A percentile compares a stretch with the other conserved stretches of the same genome.
phyloP scores from a whole-genome alignment of 2,888 invertebrate species.

The Mesorhabditis sp. region DNA sequence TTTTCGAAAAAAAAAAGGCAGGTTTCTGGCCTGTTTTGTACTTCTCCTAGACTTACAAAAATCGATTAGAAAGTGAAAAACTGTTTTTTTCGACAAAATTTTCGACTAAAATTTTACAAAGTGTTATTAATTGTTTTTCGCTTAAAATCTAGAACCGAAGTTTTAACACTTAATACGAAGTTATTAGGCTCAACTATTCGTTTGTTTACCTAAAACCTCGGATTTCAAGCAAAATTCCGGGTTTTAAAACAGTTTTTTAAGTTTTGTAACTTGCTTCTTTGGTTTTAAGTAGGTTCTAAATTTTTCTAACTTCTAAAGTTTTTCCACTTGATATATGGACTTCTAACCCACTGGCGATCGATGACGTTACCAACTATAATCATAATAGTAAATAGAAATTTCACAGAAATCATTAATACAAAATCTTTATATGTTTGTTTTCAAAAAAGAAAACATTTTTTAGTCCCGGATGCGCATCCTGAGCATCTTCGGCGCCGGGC shows the following conservation, averaged over 20 bases:
- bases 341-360: too few species aligned
- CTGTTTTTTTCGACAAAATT: too few species aligned
- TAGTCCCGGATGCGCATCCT: conserved; percentile 89
- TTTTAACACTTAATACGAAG: too few species aligned
- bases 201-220: neutral
- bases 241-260: neutral
- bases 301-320: neutral
- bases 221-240: neutral
- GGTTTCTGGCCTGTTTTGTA: neutral
- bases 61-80: too few species aligned
- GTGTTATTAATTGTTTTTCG: too few species aligned
- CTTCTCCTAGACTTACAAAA: too few species aligned
- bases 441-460: conserved; percentile 31
- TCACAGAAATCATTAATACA: too few species aligned
- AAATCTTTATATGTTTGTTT: neutral
- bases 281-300: neutral
- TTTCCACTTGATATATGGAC: conserved; percentile 4
- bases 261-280: neutral
- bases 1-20: neutral
- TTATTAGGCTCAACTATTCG: neutral
- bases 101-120: too few species aligned
- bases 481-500: conserved; percentile 90
- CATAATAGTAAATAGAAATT: too few species aligned
- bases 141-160: too few species aligned
- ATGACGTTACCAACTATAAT: too few species aligned